These are phyloP conservation scores for Arctia plantaginis DNA, from an alignment of 2,888 invertebrate species.

Conservation along the genomic window DNA sequence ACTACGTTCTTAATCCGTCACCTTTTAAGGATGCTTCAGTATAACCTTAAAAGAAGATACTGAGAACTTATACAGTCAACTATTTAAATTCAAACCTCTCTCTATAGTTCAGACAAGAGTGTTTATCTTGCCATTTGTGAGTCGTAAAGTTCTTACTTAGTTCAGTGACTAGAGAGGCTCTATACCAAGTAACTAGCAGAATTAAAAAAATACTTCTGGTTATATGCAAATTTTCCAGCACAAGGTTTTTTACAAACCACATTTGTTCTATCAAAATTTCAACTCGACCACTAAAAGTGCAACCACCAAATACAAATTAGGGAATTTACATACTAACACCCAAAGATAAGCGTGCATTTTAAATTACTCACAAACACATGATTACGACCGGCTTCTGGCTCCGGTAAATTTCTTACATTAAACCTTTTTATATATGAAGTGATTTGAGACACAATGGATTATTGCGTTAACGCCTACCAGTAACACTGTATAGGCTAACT, in stretches of 20 bases:
- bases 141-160: no score
- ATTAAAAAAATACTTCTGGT: not conserved
- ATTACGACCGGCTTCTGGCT: constrained; percentile 15
- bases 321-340: not conserved
- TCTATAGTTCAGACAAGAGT: no score
- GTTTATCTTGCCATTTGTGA: not conserved
- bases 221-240: not conserved
- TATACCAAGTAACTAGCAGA: no score
- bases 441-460: constrained; percentile 51
- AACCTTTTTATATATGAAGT: constrained; percentile 41
- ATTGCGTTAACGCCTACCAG: constrained; percentile 52
- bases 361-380: not conserved
- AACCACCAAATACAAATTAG: not conserved
- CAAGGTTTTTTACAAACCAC: not conserved
- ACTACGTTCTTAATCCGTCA: no score
- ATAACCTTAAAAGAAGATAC: no score
- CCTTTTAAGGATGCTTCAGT: no score
- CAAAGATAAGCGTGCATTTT: constrained; percentile 8
- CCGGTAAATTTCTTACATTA: constrained; percentile 29
- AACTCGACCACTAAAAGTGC: not conserved
- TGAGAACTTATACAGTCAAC: no score
- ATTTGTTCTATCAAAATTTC: not conserved
- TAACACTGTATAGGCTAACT: no score
- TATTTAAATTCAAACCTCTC: no score
- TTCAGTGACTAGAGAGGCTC: no score